Conservation (phyloP, 2,888 invertebrate genomes). For the Resseliella maxima region DNA sequence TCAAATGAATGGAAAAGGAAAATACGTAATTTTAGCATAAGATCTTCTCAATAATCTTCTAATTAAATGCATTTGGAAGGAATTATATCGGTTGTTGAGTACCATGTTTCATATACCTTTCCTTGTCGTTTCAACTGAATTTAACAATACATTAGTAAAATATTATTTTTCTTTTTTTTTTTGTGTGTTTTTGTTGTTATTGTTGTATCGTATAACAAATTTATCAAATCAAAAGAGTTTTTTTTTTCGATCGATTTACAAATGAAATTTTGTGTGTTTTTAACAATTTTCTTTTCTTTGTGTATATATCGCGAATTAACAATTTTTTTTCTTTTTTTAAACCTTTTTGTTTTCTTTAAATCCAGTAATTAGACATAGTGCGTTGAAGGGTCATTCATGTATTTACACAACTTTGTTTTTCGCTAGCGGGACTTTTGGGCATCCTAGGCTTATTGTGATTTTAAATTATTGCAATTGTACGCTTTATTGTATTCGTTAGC, state of each 20-base stretch:
- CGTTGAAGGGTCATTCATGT: too few relatives aligned
- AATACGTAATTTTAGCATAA: neutral
- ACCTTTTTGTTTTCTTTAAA: too few relatives aligned
- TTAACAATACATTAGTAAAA: neutral
- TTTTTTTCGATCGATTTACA: neutral
- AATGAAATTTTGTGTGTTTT: neutral
- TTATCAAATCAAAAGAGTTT: neutral
- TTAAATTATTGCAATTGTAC: conserved; percentile 42
- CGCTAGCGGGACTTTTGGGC: neutral
- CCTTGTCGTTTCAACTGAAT: neutral
- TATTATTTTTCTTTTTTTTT: neutral
- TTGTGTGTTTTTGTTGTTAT: neutral
- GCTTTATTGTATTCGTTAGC: conserved; percentile 18
- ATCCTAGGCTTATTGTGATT: conserved; percentile 43
- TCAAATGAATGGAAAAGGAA: neutral
- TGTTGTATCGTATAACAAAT: neutral
- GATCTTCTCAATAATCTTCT: neutral
- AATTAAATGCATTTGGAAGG: conserved; percentile 9
- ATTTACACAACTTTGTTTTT: neutral
- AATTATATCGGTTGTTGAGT: neutral
- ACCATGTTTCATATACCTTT: neutral
- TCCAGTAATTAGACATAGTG: too few relatives aligned
- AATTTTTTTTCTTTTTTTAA: too few relatives aligned
- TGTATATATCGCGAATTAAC: neutral
- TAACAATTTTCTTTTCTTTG: neutral